Evolutionary conservation across 2,888 invertebrate genomes (phyloP), one percentile per base, ranked within the genome.

Genomic region (Metacarcinus magister): DNA sequence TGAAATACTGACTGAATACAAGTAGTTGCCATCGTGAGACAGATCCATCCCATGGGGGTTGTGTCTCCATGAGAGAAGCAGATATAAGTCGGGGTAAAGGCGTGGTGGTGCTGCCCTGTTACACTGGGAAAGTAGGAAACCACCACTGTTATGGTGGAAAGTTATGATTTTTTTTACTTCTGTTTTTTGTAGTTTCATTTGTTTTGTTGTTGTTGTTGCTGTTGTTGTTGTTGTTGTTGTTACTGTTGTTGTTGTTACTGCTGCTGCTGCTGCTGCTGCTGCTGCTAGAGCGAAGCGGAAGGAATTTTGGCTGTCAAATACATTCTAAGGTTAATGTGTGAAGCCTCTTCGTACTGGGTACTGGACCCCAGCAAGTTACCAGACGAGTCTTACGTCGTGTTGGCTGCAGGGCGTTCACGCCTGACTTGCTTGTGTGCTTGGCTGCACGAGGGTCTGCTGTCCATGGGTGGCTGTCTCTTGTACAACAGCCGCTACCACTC

Each of bases 391-490:
- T 75, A 16, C 2, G 75, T 75, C 75, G 28, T 75, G 75, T 75
- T 75, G 75, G 75, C 75, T 75, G 75, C 75, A 23, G 75, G 75
- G 75, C 75, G 75, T 75, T 75, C 75, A 75, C 75, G 75, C 75
- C 28, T 75, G 75, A 75, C 75, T 75, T 75, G 28, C 75, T 75
- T 7, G 75, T 75, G 75, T 75, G 75, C 75, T 7, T 75, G 75
- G n/a, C 75, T 75, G 28, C 75, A 23, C 23, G 75, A 75, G 75
- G 75, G 23, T 75, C 75, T 75, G 75, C 19, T 75, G 28, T n/a
- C 75, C 75, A n/a, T n/a, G 75, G 23, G n/a, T 75, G 75, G 75
- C 28, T 75, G 75, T 75, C 75, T 75, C 75, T n/a, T 75, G 28
- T 28, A 3, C 75, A 75, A 7, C 75, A 75, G 28, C 75, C 8